phyloP scores from a whole-genome alignment of 1,140 invertebrate genomes.

The Macrobrachium rosenbergii region DNA sequence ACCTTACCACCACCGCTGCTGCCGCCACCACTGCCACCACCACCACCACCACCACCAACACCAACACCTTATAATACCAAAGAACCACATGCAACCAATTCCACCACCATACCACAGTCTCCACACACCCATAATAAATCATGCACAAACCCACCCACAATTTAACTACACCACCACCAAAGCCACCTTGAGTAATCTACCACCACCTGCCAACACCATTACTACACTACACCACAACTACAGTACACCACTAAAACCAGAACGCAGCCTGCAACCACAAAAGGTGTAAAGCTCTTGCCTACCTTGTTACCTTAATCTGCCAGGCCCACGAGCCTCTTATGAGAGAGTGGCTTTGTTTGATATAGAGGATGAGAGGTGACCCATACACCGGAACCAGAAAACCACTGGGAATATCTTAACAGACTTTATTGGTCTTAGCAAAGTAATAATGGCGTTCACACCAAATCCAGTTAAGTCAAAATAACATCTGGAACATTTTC shows the following conservation, averaged over 20 bases:
- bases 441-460: conserved; percentile 62
- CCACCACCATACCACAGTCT: conserved; percentile 50
- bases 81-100: conserved; percentile 53
- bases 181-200: conserved; percentile 38
- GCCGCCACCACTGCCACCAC: conserved; percentile 12
- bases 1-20: too few relatives aligned
- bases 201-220: conserved; percentile 14
- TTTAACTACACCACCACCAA: conserved; percentile 39
- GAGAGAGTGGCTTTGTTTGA: conserved; percentile 62
- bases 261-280: conserved; percentile 63
- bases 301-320: conserved; percentile 63
- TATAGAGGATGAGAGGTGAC: conserved; percentile 62
- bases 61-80: too few relatives aligned
- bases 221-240: conserved; percentile 48
- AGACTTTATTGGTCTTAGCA: conserved; percentile 63
- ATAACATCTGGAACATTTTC: conserved; percentile 62
- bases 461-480: conserved; percentile 62
- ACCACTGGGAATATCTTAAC: conserved; percentile 63
- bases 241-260: conserved; percentile 54
- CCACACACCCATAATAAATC: conserved; percentile 25
- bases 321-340: conserved; percentile 62
- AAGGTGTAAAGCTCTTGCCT: conserved; percentile 63
- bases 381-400: conserved; percentile 63
- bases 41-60: conserved; percentile 16
- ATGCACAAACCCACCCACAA: conserved; percentile 38